Evolutionary conservation across 2,113 vertebrate genomes (phyloP).

Genomic region (Percopsis transmontana): DNA sequence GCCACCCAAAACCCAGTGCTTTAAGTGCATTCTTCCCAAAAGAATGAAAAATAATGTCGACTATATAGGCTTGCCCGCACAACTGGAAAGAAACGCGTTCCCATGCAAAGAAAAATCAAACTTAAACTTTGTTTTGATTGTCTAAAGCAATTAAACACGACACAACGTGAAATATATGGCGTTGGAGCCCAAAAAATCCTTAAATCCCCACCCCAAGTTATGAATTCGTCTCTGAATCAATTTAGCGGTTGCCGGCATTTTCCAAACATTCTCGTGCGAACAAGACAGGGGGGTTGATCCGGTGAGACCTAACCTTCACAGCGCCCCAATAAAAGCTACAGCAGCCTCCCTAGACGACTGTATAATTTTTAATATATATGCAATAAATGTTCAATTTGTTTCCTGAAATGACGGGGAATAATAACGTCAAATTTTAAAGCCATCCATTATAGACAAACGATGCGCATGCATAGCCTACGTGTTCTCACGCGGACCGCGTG

Average conservation of each 20-base stretch:
- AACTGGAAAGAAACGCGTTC: conserved; percentile 25
- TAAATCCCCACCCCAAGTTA: conserved; percentile 70
- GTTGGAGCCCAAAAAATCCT: conserved; percentile 58
- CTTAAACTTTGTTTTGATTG: conserved; percentile 50
- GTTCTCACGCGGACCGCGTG: conserved; percentile 87
- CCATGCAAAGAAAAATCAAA: conserved; percentile 52
- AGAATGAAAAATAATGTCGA: conserved; percentile 84
- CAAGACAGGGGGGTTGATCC: conserved; percentile 84
- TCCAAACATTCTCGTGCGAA: conserved; percentile 84
- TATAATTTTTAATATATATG: conserved; percentile 99
- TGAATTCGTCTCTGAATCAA: conserved; percentile 87
- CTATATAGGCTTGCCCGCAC: conserved; percentile 6
- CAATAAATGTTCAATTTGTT: conserved; percentile 99
- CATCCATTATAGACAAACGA: conserved; percentile 96
- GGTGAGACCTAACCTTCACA: conserved; percentile 93
- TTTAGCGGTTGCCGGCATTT: conserved; percentile 84
- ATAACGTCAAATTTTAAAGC: conserved; percentile 97
- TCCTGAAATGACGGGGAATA: conserved; percentile 99
- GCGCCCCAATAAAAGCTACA: conserved; percentile 94
- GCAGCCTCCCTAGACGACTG: conserved; percentile 89
- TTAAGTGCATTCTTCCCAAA: conserved; percentile 86
- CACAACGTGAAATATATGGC: conserved; percentile 42
- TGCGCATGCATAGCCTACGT: conserved; percentile 70
- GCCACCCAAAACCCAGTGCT: conserved; percentile 85
- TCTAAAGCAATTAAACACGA: conserved; percentile 54